These are phyloP conservation scores for Elegia similella DNA, from an alignment of 2,888 invertebrate species.

Conservation along the genomic window DNA sequence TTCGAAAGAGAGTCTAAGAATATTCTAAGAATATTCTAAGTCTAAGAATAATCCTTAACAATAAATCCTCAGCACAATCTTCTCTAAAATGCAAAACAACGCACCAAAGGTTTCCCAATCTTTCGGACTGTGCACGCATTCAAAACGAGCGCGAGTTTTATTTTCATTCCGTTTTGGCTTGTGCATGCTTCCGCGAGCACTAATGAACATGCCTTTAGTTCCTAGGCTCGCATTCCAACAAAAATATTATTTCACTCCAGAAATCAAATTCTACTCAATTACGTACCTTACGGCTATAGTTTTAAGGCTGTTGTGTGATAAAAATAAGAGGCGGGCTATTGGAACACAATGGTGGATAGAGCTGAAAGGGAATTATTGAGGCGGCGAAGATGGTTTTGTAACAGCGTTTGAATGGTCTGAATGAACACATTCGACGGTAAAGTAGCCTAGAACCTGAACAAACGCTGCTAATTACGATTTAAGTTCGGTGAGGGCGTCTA, in stretches of 20 bases:
- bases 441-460: not conserved
- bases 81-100: constrained; percentile 24
- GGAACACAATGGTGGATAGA: constrained; percentile 29
- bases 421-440: constrained; percentile 7
- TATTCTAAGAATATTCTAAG: too few relatives aligned
- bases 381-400: constrained; percentile 39
- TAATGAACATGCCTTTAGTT: constrained; percentile 61
- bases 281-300: constrained; percentile 31
- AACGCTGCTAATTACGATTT: not conserved
- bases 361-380: constrained; percentile 44
- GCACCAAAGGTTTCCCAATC: constrained; percentile 39
- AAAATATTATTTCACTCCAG: constrained; percentile 35
- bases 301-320: not conserved
- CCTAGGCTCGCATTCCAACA: constrained; percentile 37
- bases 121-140: constrained; percentile 33
- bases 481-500: not conserved
- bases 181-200: constrained; percentile 50
- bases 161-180: constrained; percentile 47
- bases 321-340: not conserved
- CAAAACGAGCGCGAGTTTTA: constrained; percentile 39
- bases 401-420: constrained; percentile 30
- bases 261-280: constrained; percentile 33
- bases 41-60: not conserved
- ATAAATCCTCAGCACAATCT: not conserved
- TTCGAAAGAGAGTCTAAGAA: too few relatives aligned